phyloP scores from a whole-genome alignment of 1,140 invertebrate genomes.

The Tribolium castaneum region DNA sequence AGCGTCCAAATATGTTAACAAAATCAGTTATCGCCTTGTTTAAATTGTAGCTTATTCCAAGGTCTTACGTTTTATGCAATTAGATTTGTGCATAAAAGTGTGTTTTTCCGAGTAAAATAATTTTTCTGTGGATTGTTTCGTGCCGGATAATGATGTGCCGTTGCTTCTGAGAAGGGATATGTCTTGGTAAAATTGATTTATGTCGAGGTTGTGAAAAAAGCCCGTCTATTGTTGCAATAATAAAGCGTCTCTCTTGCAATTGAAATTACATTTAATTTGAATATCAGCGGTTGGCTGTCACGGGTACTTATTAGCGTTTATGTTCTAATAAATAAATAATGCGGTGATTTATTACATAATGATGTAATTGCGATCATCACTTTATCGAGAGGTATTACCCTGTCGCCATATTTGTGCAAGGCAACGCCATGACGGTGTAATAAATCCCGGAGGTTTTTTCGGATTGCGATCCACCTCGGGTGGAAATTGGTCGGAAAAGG shows the following conservation, averaged over 20 bases:
- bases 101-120: no score
- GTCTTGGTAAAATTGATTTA: slow-evolving; percentile 16
- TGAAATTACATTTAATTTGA: slow-evolving; percentile 27
- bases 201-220: neutral
- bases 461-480: neutral
- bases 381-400: neutral
- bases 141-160: neutral
- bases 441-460: neutral
- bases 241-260: neutral
- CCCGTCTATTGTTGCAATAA: slow-evolving; percentile 2
- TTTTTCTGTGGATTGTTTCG: neutral
- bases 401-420: slow-evolving; percentile 1
- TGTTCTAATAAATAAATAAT: slow-evolving; percentile 18
- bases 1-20: no score
- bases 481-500: neutral
- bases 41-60: neutral
- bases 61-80: neutral
- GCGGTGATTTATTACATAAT: slow-evolving; percentile 14
- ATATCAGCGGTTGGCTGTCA: slow-evolving; percentile 25
- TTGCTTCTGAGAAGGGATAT: slow-evolving; percentile 10
- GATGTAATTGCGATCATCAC: slow-evolving; percentile 24
- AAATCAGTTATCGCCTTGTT: no score
- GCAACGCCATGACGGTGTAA: neutral
- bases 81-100: no score
- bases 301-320: slow-evolving; percentile 4